Conservation (phyloP, 2,113 vertebrate genomes). For the Sphaerodactylus townsendi region DNA sequence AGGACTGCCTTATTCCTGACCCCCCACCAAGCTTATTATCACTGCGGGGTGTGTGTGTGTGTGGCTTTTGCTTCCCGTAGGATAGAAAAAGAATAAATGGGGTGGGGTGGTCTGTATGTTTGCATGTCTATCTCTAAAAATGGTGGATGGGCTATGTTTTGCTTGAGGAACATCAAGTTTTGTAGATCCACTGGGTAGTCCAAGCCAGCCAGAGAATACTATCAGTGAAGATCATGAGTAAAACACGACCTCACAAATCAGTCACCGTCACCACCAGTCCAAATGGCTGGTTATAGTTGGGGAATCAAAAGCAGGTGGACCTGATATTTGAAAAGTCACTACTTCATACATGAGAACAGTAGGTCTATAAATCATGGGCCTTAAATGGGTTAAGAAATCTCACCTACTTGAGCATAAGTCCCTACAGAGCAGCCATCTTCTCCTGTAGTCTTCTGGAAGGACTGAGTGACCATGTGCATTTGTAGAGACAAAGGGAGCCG, state of each 20-base stretch:
- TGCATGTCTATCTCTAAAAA: not conserved
- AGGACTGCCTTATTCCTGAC: not conserved
- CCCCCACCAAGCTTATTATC: not conserved
- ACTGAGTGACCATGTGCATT: too few relatives aligned
- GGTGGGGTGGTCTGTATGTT: not conserved
- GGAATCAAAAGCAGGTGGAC: not conserved
- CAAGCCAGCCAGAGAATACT: too few relatives aligned
- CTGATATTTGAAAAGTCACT: not conserved
- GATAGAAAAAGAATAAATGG: not conserved
- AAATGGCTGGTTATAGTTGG: not conserved
- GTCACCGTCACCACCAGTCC: not conserved
- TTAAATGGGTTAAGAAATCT: too few relatives aligned
- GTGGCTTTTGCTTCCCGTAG: not conserved
- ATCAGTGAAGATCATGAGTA: not conserved
- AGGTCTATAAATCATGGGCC: too few relatives aligned
- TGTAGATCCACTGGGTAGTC: not conserved
- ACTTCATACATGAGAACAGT: too few relatives aligned
- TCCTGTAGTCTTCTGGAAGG: too few relatives aligned
- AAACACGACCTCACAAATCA: not conserved
- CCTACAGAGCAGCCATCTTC: too few relatives aligned
- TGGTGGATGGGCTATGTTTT: not conserved
- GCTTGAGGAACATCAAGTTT: not conserved
- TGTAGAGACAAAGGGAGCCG: too few relatives aligned
- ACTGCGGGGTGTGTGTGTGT: too few relatives aligned
- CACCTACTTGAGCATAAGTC: too few relatives aligned